phyloP scores from a whole-genome alignment of 2,113 vertebrate genomes.

The Equus quagga region DNA sequence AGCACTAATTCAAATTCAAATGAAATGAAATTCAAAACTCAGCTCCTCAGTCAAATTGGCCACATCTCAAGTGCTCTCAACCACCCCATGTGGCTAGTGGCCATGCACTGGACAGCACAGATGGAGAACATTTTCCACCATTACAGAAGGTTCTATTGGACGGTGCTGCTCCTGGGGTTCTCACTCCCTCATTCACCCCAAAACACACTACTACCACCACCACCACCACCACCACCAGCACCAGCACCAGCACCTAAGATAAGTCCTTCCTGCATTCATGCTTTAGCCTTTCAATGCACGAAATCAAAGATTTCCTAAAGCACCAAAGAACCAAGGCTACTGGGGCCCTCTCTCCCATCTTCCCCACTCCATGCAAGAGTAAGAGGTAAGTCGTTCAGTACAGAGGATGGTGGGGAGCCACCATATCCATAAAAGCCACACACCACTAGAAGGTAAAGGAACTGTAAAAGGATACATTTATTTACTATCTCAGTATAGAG shows the following conservation, averaged over 20 bases:
- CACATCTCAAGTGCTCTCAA: background rate
- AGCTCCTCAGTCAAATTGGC: background rate
- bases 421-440: background rate
- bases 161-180: background rate
- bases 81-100: fast-evolving
- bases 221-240: background rate
- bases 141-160: fast-evolving
- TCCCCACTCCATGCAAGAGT: background rate
- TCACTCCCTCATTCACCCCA: fast-evolving
- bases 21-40: background rate
- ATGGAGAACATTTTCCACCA: background rate
- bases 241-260: background rate
- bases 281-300: background rate
- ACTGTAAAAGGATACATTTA: background rate
- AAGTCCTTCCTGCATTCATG: background rate
- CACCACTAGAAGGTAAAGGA: background rate
- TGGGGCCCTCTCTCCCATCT: background rate
- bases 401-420: background rate
- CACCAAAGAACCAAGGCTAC: background rate
- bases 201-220: background rate
- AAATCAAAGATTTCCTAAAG: background rate
- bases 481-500: fast-evolving
- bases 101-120: background rate
- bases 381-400: background rate
- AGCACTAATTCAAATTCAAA: background rate